Evolutionary conservation across 1,140 invertebrate species (phyloP), one percentile per base, ranked within the genome.

Genomic region (Metaphire vulgaris): DNA sequence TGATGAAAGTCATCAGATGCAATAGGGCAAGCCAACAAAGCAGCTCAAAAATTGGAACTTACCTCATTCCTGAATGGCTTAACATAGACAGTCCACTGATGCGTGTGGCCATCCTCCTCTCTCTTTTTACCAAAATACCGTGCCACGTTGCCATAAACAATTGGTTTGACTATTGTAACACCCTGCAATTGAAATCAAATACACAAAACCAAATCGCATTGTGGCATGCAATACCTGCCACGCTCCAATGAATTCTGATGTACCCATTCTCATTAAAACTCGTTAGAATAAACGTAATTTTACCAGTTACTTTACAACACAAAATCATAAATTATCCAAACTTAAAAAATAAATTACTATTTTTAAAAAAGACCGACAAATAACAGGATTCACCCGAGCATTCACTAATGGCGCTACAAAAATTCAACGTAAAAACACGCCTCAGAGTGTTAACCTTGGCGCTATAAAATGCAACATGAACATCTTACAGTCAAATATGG

Each of bases 61-160:
- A 88, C 87, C 82, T 90, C 89, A 83, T 89, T 88, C 73, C 85
- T 89, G 83, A 94, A 99, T 0, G 97, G 94, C 85, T 97, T 97
- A 0, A 99, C 89, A 86, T 98, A 99, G 1, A 99, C 94, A 26
- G 94, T 98, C 98, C 97, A 99, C 81, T 97, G 91, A 89, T 99
- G 98, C 0, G 98, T 99, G 82, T 99, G 97, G 0, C 96, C 96
- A 89, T 99, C 96, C 86, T 96, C 94, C 83, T 98, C 95, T n/a
- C 96, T 89, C 86, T 99, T 99, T 81, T 97, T 94, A 0, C 95
- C 95, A 88, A 99, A 97, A 84, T 95, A 96, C 77, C 93, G 88
- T 0, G 97, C 95, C 75, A 96, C 89, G 84, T 99, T 99, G 1
- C 97, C 98, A 87, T 97, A 99, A 1, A 99, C 91, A 83, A 99